phyloP scores from a whole-genome alignment of 2,888 invertebrate species.

The Limnephilus lunatus region DNA sequence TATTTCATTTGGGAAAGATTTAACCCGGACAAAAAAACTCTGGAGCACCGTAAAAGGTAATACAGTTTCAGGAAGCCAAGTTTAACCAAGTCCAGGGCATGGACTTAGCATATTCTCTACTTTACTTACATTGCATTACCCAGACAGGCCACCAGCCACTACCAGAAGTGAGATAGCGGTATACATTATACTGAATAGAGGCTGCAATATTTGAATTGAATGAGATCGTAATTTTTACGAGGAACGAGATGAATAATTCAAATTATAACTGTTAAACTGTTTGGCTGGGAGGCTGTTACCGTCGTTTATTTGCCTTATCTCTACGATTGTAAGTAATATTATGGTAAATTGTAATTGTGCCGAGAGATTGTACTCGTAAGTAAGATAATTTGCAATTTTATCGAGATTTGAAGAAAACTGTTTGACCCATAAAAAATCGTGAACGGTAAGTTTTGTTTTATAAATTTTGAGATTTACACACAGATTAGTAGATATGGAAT shows the following conservation, averaged over 20 bases:
- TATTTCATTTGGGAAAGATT: no score
- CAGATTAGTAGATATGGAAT: no score
- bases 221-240: neutral
- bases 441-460: neutral
- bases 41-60: neutral
- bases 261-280: neutral
- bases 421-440: neutral
- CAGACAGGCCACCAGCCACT: neutral
- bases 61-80: neutral
- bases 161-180: neutral
- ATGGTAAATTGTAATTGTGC: neutral
- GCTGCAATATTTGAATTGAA: conserved; percentile 2
- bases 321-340: neutral
- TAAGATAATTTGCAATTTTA: neutral
- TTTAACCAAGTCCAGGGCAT: neutral
- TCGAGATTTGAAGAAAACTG: neutral
- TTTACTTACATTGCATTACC: neutral
- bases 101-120: neutral
- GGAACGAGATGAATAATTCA: neutral
- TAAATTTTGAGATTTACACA: no score
- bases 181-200: neutral
- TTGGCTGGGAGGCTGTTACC: neutral
- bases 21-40: no score
- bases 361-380: neutral
- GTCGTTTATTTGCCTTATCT: neutral